Conservation (phyloP, 2,888 invertebrate species). For the Odiellus spinosus region DNA sequence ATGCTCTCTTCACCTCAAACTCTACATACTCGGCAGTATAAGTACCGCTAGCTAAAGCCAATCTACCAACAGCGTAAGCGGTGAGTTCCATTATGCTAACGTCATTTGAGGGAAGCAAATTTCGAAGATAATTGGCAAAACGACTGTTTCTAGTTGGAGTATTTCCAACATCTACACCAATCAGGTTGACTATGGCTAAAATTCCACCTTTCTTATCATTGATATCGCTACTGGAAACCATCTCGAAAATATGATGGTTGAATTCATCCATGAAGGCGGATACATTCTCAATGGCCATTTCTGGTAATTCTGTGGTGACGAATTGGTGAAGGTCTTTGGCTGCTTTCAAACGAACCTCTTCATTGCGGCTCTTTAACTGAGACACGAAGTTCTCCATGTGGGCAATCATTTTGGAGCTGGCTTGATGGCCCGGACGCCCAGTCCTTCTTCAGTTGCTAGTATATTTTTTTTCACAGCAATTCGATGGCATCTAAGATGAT, state of each 20-base stretch:
- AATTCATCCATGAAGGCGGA: conserved; percentile 83
- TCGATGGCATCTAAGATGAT: too few relatives aligned
- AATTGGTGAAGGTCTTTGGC: conserved; percentile 77
- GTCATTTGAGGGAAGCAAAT: conserved; percentile 66
- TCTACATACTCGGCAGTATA: conserved; percentile 95
- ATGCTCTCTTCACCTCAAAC: conserved; percentile 86
- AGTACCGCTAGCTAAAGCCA: conserved; percentile 65
- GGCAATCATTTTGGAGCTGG: background rate
- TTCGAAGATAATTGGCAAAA: conserved; percentile 81
- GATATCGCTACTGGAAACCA: conserved; percentile 76
- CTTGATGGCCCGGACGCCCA: too few relatives aligned
- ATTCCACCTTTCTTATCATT: conserved; percentile 93
- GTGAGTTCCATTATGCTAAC: conserved; percentile 88
- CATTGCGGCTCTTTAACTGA: conserved; percentile 73
- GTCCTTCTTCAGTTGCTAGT: too few relatives aligned
- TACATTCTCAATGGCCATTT: conserved; percentile 77
- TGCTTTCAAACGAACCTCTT: conserved; percentile 65
- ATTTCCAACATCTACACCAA: conserved; percentile 82
- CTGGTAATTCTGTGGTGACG: conserved; percentile 56
- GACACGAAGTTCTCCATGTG: conserved; percentile 42
- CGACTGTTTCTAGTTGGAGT: conserved; percentile 74
- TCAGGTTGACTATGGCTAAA: conserved; percentile 81
- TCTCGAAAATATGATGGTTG: conserved; percentile 86
- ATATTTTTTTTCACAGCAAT: too few relatives aligned
- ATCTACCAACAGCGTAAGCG: conserved; percentile 81